A percentile compares a stretch with the other conserved stretches of the same genome.
These are phyloP conservation scores for Seira musarum DNA, from an alignment of 2,888 invertebrate genomes.

Conservation along the genomic window DNA sequence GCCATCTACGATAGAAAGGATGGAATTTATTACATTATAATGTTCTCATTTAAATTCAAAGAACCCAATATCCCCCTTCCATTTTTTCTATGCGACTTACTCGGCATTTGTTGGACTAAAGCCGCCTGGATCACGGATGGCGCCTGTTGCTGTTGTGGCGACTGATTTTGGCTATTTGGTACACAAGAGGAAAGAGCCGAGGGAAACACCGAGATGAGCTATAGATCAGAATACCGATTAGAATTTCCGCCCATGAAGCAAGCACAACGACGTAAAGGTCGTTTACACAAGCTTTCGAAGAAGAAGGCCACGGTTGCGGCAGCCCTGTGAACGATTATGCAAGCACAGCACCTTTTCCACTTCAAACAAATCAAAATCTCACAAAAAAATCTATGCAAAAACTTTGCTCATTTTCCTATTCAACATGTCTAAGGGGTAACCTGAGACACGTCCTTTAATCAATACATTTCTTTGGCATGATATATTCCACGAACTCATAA, in stretches of 20 bases:
- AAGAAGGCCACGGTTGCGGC: constrained; percentile 63
- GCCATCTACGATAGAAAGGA: constrained; percentile 42
- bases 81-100: constrained; percentile 32
- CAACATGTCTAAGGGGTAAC: no score
- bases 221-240: constrained; percentile 66
- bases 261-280: constrained; percentile 64
- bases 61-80: not conserved
- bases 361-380: no score
- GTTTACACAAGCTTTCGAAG: constrained; percentile 67
- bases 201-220: constrained; percentile 59
- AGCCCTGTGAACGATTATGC: constrained; percentile 70
- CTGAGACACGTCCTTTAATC: no score
- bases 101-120: constrained; percentile 44
- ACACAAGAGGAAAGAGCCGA: constrained; percentile 28
- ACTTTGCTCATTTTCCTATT: no score
- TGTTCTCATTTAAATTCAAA: not conserved
- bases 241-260: constrained; percentile 48
- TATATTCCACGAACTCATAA: no score
- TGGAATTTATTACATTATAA: no score
- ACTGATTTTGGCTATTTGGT: constrained; percentile 37
- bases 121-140: constrained; percentile 25
- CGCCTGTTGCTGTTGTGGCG: constrained; percentile 27
- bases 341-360: constrained; percentile 64
- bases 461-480: no score
- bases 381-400: no score